Evolutionary conservation across 30 jellyfish, hydroid and myxozoan genomes (phyloP).

Genomic region (Phacellophora camtschatica): DNA sequence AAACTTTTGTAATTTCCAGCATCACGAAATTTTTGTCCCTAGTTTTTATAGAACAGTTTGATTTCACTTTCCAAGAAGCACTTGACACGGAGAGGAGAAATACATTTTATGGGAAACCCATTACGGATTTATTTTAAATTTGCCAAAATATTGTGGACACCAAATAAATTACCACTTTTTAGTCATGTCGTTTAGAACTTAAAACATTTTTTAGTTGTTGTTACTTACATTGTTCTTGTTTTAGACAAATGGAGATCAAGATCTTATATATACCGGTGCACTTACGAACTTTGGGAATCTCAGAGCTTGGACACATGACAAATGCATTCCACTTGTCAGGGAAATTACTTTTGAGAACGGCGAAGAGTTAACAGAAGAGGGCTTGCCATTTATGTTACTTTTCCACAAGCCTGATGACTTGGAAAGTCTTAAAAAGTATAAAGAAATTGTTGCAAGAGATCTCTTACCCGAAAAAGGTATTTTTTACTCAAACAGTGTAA

Average conservation of each 20-base stretch:
- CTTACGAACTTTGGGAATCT: conserved; percentile 47
- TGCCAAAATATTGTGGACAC: too few species aligned
- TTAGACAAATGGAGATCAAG: conserved; percentile 85
- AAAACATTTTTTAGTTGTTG: too few species aligned
- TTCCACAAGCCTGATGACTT: conserved; percentile 86
- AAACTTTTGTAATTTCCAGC: too few species aligned
- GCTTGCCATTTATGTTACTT: conserved; percentile 91
- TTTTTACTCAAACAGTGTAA: too few species aligned
- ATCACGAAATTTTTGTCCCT: too few species aligned
- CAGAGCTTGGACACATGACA: conserved; percentile 90
- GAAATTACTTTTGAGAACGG: conserved; percentile 99
- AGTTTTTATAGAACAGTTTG: too few species aligned
- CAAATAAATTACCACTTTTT: too few species aligned
- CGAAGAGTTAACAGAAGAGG: conserved; percentile 98
- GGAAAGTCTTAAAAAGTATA: conserved; percentile 65
- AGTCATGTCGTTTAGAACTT: too few species aligned
- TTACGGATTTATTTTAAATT: too few species aligned
- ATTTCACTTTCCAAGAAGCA: too few species aligned
- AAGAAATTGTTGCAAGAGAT: conserved; percentile 74
- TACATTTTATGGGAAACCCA: too few species aligned
- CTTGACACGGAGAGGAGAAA: too few species aligned
- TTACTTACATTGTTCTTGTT: not conserved
- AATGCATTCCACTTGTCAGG: conserved; percentile 91
- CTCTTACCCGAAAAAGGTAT: conserved; percentile 82
- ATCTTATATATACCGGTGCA: conserved; percentile 70